Evolutionary conservation across 2,797 vertebrate genomes (phyloP), one percentile per base, ranked within the genome.

Genomic region (Pristis pectinata): DNA sequence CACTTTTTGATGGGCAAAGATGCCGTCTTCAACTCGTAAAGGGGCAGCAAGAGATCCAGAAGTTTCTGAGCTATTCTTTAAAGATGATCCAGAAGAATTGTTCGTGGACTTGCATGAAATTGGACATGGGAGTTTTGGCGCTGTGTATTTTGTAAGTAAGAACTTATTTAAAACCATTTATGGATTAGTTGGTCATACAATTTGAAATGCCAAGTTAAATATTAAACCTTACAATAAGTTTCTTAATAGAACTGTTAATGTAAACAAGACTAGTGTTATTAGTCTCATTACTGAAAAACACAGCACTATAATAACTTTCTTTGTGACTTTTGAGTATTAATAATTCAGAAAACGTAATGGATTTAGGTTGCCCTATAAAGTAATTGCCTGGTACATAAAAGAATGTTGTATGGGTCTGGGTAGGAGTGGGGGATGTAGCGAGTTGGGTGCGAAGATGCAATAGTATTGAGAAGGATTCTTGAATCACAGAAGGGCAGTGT

Each of bases 111-210:
- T 99, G 95, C 99, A 99, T 37, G 99, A 99, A 97, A 99, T 99
- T 77, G 99, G 99, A 95, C 99, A 99, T 98, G 99, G 99, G 96
- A 99, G 99, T 96, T 99, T 99, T 94, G 99, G 99, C 96, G 99
- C 99, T 0, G 99, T 99, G 96, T 99, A 99, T 96, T 99, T 99
- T 96, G 99, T 99, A 95, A 99, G 99, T 98, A 95, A 13, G 93
- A 67, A 79, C 49, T 95, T 94, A 44, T 24, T 94, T 76, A 95
- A 95, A 93, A 95, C 72, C 76, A 27, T 95, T 27, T 74, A 4
- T 95, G 61, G 13, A 61, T 3, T 59, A n/a, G 15, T 67, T 15
- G 41, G 17, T 67, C 64, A 24, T 72, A 72, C 70, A 72, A 19
- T 56, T 85, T 70, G 82, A 85, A 56, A 59, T 87, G 56, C 13